phyloP scores from a whole-genome alignment of 2,797 vertebrate genomes.

The Sebastes hubbsi region DNA sequence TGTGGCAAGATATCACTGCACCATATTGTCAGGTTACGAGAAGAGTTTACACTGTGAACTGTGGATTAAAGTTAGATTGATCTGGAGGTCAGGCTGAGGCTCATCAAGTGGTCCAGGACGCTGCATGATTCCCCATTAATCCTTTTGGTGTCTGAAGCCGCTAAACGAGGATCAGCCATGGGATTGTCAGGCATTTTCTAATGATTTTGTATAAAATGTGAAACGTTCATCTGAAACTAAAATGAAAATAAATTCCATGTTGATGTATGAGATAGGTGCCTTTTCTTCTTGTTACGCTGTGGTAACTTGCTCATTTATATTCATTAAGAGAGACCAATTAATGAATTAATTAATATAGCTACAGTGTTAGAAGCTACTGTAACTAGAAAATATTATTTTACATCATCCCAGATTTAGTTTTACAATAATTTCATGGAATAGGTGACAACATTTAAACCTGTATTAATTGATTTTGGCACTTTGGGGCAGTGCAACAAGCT shows the following conservation, averaged over 20 bases:
- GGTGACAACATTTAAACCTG: neutral
- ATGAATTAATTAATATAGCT: neutral
- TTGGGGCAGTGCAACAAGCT: neutral
- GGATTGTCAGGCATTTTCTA: slow-evolving; percentile 76
- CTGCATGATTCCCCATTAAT: slow-evolving; percentile 56
- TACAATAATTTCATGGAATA: neutral
- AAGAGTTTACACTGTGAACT: neutral
- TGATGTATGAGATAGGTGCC: slow-evolving; percentile 59
- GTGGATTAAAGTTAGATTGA: slow-evolving; percentile 26
- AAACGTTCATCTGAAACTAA: slow-evolving; percentile 81
- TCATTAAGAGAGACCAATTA: neutral
- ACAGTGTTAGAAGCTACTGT: neutral
- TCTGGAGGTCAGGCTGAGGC: slow-evolving; percentile 40
- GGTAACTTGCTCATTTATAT: neutral
- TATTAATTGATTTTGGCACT: neutral
- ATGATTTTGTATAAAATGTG: slow-evolving; percentile 87
- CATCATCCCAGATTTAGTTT: neutral
- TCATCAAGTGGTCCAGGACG: slow-evolving; percentile 48
- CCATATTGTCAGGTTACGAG: slow-evolving; percentile 16
- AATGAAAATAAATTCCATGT: slow-evolving; percentile 81
- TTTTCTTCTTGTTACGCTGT: slow-evolving; percentile 26
- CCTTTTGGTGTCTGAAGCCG: slow-evolving; percentile 46
- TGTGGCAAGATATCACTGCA: slow-evolving; percentile 42
- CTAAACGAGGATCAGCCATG: slow-evolving; percentile 39
- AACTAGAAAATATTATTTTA: neutral